These are phyloP conservation scores for Epizoanthus fatuus DNA, from an alignment of 92 coral and sea anemone genomes.

Conservation along the genomic window DNA sequence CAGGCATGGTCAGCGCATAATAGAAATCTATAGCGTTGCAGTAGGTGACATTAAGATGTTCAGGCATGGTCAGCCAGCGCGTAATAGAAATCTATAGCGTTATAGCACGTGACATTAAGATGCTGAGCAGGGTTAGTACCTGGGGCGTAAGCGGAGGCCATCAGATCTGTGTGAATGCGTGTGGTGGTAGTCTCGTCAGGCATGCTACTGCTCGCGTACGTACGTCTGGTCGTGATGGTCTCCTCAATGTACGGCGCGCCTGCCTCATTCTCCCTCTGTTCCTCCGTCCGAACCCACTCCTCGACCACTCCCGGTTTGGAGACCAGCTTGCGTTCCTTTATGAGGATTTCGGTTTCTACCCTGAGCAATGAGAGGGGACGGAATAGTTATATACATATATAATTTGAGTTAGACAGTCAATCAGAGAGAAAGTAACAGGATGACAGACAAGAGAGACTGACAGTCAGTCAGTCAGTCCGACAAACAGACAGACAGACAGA, in stretches of 20 bases:
- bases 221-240: slow-evolving; percentile 81
- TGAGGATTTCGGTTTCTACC: slow-evolving; percentile 78
- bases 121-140: slow-evolving; percentile 24
- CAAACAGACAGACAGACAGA: no score
- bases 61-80: no score
- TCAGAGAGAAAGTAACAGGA: no score
- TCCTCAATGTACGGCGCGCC: slow-evolving; percentile 73
- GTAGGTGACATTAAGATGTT: neutral
- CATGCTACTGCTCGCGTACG: slow-evolving; percentile 46
- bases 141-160: slow-evolving; percentile 16
- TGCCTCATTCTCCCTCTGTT: slow-evolving; percentile 65
- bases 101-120: neutral
- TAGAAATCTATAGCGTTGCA: neutral
- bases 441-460: no score
- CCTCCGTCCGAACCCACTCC: slow-evolving; percentile 66
- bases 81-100: neutral
- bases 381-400: neutral
- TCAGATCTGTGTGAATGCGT: slow-evolving; percentile 42
- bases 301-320: slow-evolving; percentile 68
- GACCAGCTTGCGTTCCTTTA: slow-evolving; percentile 74
- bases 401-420: no score
- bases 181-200: slow-evolving; percentile 46
- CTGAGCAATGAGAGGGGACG: neutral
- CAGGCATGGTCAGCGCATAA: no score
- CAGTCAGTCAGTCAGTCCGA: no score